Conservation (phyloP, 2,113 vertebrate species). For the Narcine bancroftii region DNA sequence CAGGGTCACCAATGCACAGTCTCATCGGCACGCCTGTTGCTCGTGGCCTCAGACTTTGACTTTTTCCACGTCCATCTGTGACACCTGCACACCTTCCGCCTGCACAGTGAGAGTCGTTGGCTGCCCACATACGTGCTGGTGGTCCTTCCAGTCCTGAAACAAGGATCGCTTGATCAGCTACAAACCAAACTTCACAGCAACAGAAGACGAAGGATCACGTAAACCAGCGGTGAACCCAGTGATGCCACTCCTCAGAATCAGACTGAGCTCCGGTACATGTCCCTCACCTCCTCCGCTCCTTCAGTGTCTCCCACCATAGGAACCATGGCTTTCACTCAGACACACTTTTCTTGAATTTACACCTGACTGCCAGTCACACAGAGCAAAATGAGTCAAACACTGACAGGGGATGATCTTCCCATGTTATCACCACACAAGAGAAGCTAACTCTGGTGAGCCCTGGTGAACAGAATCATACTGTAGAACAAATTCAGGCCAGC, state of each 20-base stretch:
- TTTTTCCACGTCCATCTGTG: conserved; percentile 71
- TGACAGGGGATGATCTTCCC: too few relatives aligned
- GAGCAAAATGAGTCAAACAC: too few relatives aligned
- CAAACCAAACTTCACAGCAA: neutral
- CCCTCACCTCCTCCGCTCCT: neutral
- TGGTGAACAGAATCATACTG: too few relatives aligned
- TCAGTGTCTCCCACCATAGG: neutral
- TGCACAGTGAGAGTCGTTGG: conserved; percentile 58
- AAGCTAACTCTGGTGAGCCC: too few relatives aligned
- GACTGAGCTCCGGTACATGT: neutral
- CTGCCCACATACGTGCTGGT: conserved; percentile 84
- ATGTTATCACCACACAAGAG: too few relatives aligned
- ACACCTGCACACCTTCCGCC: conserved; percentile 65
- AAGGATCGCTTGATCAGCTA: neutral
- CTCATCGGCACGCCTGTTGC: too few relatives aligned
- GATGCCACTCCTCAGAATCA: neutral
- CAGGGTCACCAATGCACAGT: neutral
- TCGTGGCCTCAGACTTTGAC: conserved; percentile 59
- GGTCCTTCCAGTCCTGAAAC: conserved; percentile 94
- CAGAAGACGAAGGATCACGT: neutral
- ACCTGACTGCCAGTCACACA: too few relatives aligned
- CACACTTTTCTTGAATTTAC: neutral
- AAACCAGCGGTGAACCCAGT: neutral
- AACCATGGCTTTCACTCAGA: neutral
- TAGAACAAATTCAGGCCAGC: too few relatives aligned